A percentile compares a stretch with the other conserved stretches of the same genome.
phyloP scores from a whole-genome alignment of 2,888 invertebrate species.

The Stramonita haemastoma region DNA sequence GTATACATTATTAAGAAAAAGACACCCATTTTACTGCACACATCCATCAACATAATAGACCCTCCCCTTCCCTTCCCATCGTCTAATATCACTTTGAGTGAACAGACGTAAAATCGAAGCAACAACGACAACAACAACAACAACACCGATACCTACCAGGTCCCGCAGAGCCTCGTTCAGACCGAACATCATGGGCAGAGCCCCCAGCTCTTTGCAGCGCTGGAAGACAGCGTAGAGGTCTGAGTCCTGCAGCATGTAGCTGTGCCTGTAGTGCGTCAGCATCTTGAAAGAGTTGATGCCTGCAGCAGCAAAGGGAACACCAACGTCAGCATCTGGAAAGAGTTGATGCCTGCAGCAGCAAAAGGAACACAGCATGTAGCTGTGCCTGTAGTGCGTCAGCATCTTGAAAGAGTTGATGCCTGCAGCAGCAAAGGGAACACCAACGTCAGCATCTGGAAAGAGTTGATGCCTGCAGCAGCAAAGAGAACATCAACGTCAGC shows the following conservation, averaged over 20 bases:
- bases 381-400: conserved; percentile 97
- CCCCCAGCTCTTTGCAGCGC: conserved; percentile 89
- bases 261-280: conserved; percentile 97
- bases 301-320: conserved; percentile 57
- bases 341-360: background rate
- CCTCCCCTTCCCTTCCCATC: too few species aligned
- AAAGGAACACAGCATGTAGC: conserved; percentile 85
- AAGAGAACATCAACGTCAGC: conserved; percentile 87
- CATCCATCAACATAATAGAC: too few species aligned
- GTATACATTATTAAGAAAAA: too few species aligned
- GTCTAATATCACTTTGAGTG: too few species aligned
- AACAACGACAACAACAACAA: too few species aligned
- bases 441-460: background rate
- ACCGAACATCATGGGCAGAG: conserved; percentile 96
- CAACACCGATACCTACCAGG: conserved; percentile 79
- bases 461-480: background rate
- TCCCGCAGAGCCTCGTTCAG: conserved; percentile 97
- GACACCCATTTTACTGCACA: too few species aligned
- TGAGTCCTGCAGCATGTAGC: conserved; percentile 93
- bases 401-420: conserved; percentile 98
- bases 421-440: conserved; percentile 57
- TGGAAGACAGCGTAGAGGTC: conserved; percentile 92
- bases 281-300: conserved; percentile 98
- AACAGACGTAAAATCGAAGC: too few species aligned
- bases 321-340: background rate